Evolutionary conservation across 2,888 invertebrate genomes (phyloP).

Genomic region (Craniophora ligustri): DNA sequence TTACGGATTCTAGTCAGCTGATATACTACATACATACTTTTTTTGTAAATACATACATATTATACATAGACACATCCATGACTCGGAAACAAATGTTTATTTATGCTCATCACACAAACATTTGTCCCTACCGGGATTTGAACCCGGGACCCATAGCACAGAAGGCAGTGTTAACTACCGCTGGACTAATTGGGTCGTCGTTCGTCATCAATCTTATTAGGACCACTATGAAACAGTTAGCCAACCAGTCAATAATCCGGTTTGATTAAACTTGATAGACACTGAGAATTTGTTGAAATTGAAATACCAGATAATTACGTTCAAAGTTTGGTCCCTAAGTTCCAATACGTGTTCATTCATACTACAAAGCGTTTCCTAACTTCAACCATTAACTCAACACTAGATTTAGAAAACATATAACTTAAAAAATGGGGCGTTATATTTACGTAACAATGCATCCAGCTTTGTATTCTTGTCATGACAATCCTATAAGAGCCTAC

Average conservation of each 20-base stretch:
- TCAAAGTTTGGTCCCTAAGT: slow-evolving; percentile 27
- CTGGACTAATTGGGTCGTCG: too few species aligned
- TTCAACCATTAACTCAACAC: slow-evolving; percentile 28
- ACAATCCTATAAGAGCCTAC: slow-evolving; percentile 71
- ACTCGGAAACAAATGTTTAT: too few species aligned
- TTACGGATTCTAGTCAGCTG: too few species aligned
- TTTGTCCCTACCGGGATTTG: too few species aligned
- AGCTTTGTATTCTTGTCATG: slow-evolving; percentile 66
- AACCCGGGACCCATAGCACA: too few species aligned
- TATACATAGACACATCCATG: too few species aligned
- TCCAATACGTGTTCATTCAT: slow-evolving; percentile 24
- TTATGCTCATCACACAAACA: too few species aligned
- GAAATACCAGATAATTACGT: slow-evolving; percentile 31
- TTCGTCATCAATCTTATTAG: too few species aligned
- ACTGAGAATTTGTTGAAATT: slow-evolving; percentile 31
- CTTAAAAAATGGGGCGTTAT: slow-evolving; percentile 45
- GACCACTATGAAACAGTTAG: slow-evolving; percentile 8
- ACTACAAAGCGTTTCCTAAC: slow-evolving; percentile 32
- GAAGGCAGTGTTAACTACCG: too few species aligned
- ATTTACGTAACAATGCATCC: slow-evolving; percentile 62
- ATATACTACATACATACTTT: too few species aligned
- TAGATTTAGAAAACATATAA: slow-evolving; percentile 7
- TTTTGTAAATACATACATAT: too few species aligned
- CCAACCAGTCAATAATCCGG: slow-evolving; percentile 29
- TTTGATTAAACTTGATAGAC: slow-evolving; percentile 42